Conservation (phyloP, 2,797 vertebrate genomes). For the Chloroceryle amazona region DNA sequence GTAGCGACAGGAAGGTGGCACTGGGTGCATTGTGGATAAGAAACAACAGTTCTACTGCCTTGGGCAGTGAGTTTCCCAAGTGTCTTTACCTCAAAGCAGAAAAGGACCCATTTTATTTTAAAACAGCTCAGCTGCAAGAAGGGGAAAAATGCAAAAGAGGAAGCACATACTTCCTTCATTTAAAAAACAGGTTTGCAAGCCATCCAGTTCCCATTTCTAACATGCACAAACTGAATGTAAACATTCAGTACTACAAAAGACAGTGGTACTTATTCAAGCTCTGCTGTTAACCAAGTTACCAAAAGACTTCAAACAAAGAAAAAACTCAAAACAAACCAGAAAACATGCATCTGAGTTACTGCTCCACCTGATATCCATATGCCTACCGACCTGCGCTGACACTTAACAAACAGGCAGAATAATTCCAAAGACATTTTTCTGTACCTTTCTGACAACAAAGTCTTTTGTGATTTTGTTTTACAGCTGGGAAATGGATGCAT, state of each 20-base stretch:
- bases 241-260: background rate
- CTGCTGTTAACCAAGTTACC: background rate
- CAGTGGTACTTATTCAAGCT: background rate
- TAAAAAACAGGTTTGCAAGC: background rate
- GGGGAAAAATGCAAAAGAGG: background rate
- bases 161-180: background rate
- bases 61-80: background rate
- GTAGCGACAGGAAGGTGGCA: background rate
- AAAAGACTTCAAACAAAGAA: background rate
- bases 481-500: background rate
- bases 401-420: background rate
- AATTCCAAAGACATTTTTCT: background rate
- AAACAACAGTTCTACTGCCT: background rate
- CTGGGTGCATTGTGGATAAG: background rate
- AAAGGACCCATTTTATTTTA: background rate
- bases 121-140: background rate
- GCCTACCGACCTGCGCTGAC: background rate
- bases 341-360: background rate
- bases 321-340: rapidly evolving
- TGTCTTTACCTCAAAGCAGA: background rate
- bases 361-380: background rate
- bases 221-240: background rate
- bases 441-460: background rate
- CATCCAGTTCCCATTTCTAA: background rate
- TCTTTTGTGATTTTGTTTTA: background rate